Conservation (phyloP, 2,888 invertebrate species). For the Clitarchus hookeri region DNA sequence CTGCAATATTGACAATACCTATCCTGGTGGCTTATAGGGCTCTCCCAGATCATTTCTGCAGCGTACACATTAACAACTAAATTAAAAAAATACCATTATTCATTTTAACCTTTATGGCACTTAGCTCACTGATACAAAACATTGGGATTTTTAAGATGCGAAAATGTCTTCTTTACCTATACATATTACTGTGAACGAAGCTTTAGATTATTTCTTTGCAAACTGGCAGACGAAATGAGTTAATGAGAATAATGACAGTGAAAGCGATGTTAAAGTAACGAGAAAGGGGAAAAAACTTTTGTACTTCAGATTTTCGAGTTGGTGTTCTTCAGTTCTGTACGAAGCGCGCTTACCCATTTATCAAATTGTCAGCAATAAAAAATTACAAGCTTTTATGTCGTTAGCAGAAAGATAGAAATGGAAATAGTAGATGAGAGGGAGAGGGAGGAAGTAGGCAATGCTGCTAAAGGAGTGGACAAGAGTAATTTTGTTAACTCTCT, state of each 20-base stretch:
- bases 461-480: background rate
- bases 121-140: background rate
- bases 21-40: too few relatives aligned
- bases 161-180: background rate
- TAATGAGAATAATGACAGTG: slow-evolving; percentile 8
- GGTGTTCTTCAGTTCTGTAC: slow-evolving; percentile 7
- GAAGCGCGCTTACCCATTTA: background rate
- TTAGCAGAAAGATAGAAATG: slow-evolving; percentile 2
- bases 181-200: background rate
- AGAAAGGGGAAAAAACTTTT: background rate
- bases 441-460: background rate
- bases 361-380: slow-evolving; percentile 3
- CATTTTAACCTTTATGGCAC: background rate
- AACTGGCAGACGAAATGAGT: background rate
- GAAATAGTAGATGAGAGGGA: background rate
- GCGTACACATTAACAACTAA: too few relatives aligned
- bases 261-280: background rate
- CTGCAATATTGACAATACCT: too few relatives aligned
- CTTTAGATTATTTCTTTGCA: background rate
- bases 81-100: background rate
- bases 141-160: background rate
- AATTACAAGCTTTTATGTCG: slow-evolving; percentile 4
- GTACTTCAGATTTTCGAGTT: slow-evolving; percentile 2
- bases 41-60: too few relatives aligned
- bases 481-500: slow-evolving; percentile 8